These are phyloP conservation scores for Rhineura floridana DNA, from an alignment of 2,113 vertebrate genomes.

Conservation along the genomic window DNA sequence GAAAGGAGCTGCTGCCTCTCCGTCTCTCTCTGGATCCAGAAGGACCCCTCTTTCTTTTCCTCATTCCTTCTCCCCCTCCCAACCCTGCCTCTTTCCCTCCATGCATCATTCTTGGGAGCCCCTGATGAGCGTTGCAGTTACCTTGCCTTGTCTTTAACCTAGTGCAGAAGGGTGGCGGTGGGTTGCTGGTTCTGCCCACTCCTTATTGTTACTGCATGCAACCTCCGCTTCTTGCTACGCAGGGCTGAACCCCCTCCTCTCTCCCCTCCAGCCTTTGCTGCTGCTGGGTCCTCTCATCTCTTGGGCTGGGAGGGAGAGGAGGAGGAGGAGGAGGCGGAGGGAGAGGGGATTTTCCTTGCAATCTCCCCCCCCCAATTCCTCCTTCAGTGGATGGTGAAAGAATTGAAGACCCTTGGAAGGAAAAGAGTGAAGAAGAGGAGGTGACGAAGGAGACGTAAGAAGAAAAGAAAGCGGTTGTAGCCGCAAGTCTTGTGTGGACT, in stretches of 20 bases:
- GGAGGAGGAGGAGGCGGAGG: background rate
- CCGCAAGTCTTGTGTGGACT: background rate
- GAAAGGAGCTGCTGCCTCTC: background rate
- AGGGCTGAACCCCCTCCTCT: conserved; percentile 18
- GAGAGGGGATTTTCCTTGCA: background rate
- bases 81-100: background rate
- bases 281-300: conserved; percentile 14
- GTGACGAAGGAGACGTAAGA: background rate
- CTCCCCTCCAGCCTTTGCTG: conserved; percentile 5
- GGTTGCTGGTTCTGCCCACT: background rate
- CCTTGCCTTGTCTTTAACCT: background rate
- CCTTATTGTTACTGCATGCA: background rate
- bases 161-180: background rate
- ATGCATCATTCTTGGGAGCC: conserved; percentile 7
- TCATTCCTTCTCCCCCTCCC: background rate
- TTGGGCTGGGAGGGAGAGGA: conserved; percentile 15
- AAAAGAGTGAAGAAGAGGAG: conserved; percentile 8
- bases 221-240: background rate
- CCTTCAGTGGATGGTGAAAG: conserved; percentile 1
- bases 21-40: background rate
- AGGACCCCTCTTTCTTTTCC: background rate
- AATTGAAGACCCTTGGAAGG: conserved; percentile 1
- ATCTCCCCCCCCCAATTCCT: background rate
- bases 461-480: background rate
- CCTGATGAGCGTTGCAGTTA: background rate